Percentiles rank a stretch among this genome's conserved stretches.
Conservation (phyloP, 1,140 invertebrate species). For the Drosophila truncata region DNA sequence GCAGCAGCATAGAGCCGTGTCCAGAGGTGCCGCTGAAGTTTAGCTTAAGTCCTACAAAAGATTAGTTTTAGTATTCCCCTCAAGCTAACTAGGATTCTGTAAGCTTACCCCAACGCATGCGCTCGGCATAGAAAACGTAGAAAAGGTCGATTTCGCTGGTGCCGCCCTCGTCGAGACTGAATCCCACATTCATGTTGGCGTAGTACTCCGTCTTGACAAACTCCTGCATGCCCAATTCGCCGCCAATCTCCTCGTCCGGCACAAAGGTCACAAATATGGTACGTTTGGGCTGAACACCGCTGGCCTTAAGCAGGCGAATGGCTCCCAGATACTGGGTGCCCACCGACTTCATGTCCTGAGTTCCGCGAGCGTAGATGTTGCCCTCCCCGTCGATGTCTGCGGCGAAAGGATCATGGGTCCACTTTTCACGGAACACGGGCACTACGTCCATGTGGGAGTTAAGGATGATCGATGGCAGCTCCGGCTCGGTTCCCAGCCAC, state of each 20-base stretch:
- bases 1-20: constrained; percentile 93
- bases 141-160: constrained; percentile 88
- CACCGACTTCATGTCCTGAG: constrained; percentile 88
- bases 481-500: constrained; percentile 89
- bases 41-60: constrained; percentile 49
- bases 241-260: constrained; percentile 97
- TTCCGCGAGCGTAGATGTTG: constrained; percentile 92
- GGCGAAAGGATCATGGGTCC: constrained; percentile 89
- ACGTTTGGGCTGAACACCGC: constrained; percentile 87
- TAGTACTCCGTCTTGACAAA: constrained; percentile 94
- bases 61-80: neutral
- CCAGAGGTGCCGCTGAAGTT: constrained; percentile 90
- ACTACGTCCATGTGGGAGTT: constrained; percentile 96
- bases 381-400: constrained; percentile 91
- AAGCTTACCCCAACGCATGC: constrained; percentile 89
- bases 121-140: constrained; percentile 91
- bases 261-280: constrained; percentile 92
- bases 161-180: constrained; percentile 94
- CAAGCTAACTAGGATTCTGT: too few relatives aligned
- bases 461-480: constrained; percentile 89
- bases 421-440: constrained; percentile 89
- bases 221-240: constrained; percentile 92
- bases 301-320: constrained; percentile 88
- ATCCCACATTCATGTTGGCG: constrained; percentile 93
- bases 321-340: constrained; percentile 88